Evolutionary conservation across 2,888 invertebrate species (phyloP), one percentile per base, ranked within the genome.

Genomic region (Acrobasis suavella): DNA sequence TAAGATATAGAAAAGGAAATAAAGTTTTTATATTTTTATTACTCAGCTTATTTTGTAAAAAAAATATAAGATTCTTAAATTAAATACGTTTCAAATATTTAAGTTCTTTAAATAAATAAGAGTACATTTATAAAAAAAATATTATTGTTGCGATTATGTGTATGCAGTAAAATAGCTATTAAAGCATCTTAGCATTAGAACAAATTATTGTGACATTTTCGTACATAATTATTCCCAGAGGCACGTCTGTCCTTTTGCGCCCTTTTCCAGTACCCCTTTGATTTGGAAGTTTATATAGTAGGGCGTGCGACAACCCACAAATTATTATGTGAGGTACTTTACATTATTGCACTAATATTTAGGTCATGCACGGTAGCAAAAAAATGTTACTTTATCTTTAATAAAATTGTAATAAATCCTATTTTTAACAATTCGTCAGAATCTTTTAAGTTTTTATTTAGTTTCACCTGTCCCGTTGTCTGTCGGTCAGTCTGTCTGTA

Each of bases 121-220:
- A 14, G 1, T 46, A n/a, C n/a, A 7, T 6, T 22, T 2, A 2
- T 22, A 22, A 46, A n/a, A 14, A 10, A 46, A 12, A 42, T 46
- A 46, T 46, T 46, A 46, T 46, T 46, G n/a, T n/a, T n/a, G 12
- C 3, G 46, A n/a, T n/a, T n/a, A n/a, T 46, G 46, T 46, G 10
- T 32, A 3, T 10, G 6, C n/a, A 46, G 9, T 46, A n/a, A 14
- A 46, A 46, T 46, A 46, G 14, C 46, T 12, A 46, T 46, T 2
- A 2, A 46, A 46, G 14, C n/a, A 46, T 46, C n/a, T 46, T 6
- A 54, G 39, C 42, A 60, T 60, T 50, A 16, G 60, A 42, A 60
- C 60, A 60, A 60, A 60, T 60, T 51, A 60, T 61, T 54, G 61
- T 55, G 62, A 62, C 55, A 62, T 62, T 61, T 62, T 55, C 62